phyloP scores from a whole-genome alignment of 2,888 invertebrate genomes.

The Hesperia comma region DNA sequence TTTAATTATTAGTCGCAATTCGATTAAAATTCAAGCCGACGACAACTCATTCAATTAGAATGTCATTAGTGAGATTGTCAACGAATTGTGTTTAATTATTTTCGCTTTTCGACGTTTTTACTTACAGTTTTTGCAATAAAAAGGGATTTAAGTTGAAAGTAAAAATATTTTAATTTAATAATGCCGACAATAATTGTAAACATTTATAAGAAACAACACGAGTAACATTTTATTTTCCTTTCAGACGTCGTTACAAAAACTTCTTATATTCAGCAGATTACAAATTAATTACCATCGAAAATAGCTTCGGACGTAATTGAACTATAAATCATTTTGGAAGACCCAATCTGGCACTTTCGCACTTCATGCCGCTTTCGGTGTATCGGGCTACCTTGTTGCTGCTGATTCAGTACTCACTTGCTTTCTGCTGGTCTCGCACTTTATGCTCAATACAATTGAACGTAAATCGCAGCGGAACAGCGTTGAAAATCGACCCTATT shows the following conservation, averaged over 20 bases:
- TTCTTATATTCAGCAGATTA: constrained; percentile 46
- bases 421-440: constrained; percentile 70
- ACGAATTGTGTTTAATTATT: constrained; percentile 25
- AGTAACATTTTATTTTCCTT: neutral
- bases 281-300: constrained; percentile 59
- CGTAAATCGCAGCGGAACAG: constrained; percentile 42
- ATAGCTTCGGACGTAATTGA: constrained; percentile 71
- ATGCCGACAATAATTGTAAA: too few species aligned
- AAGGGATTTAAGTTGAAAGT: neutral
- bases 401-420: constrained; percentile 75
- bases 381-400: constrained; percentile 71
- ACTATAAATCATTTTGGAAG: constrained; percentile 72
- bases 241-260: constrained; percentile 37
- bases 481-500: constrained; percentile 46
- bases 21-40: constrained; percentile 30
- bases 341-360: constrained; percentile 48
- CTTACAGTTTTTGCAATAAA: neutral
- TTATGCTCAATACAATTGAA: constrained; percentile 50
- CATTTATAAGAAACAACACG: too few species aligned
- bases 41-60: constrained; percentile 33
- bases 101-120: constrained; percentile 1
- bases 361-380: constrained; percentile 56
- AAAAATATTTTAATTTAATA: neutral
- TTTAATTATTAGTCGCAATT: constrained; percentile 34
- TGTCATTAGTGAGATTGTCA: constrained; percentile 28